Evolutionary conservation across 2,888 invertebrate genomes (phyloP), one percentile per base, ranked within the genome.

Genomic region (Cerceris rybyensis): DNA sequence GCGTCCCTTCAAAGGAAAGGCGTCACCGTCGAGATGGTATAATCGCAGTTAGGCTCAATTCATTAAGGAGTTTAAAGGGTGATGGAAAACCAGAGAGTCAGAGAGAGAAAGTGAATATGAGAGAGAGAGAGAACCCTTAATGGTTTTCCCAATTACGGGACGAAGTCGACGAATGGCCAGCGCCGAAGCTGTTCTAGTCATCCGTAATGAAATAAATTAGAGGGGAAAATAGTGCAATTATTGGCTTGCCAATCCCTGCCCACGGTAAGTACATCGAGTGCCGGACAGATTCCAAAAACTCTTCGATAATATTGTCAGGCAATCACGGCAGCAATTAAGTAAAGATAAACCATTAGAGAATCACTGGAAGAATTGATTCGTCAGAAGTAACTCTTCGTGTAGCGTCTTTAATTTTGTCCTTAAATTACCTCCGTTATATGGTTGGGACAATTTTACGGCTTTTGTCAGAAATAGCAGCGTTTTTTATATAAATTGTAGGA

Each of bases 11-110:
- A 79, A 81, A 82, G 74, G 72, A 60, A 70, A 79, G 79, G 70
- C 82, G 79, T 85, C 83, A 78, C 83, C 81, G 67, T 80, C 76
- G 81, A 83, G 82, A 87, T 84, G 84, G 85, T 85, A 85, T 86
- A 89, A 88, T 88, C 89, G 85, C 78, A 82, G 86, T 84, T 88
- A 86, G 89, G 88, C 86, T 85, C 88, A 88, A 89, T 89, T 89
- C 88, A 89, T 89, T 89, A 89, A 86, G 86, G 86, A 88, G 85
- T 87, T 88, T 86, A 89, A 88, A 77, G 83, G 83, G 69, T 64
- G 83, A 43, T 61, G 66, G 64, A 57, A 57, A 75, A 58, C 66
- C 13, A 17, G 8, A 14, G 50, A n/a, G 11, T 17, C 39, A 13
- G 52, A 42, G 63, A 50, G 70, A 58, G 70, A 43, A 55, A 52